These are phyloP conservation scores for Serripes groenlandicus DNA, from an alignment of 2,888 invertebrate species.

Conservation along the genomic window DNA sequence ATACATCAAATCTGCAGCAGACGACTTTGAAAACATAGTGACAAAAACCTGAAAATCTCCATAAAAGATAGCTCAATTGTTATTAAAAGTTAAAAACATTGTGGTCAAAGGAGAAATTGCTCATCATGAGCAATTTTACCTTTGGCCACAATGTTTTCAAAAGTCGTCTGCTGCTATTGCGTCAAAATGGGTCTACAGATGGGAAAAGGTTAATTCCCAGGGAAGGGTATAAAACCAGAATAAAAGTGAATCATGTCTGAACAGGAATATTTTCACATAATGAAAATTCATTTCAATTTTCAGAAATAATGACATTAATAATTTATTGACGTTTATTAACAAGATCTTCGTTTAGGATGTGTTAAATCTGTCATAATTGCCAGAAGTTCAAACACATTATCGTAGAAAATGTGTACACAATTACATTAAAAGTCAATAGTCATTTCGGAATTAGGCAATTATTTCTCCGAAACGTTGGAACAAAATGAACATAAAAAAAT, in stretches of 20 bases:
- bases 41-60: too few relatives aligned
- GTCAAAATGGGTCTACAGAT: background rate
- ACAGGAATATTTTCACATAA: background rate
- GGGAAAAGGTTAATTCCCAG: background rate
- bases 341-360: constrained; percentile 16
- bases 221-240: too few relatives aligned
- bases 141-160: background rate
- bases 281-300: constrained; percentile 19
- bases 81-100: too few relatives aligned
- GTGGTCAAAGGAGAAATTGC: background rate
- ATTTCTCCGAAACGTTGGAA: constrained; percentile 6
- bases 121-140: background rate
- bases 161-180: background rate
- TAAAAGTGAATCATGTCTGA: background rate
- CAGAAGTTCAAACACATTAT: constrained; percentile 21
- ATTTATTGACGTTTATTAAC: constrained; percentile 24
- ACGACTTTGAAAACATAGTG: too few relatives aligned
- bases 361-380: constrained; percentile 21
- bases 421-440: constrained; percentile 15
- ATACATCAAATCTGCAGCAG: too few relatives aligned
- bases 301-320: constrained; percentile 1
- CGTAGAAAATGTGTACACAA: constrained; percentile 1
- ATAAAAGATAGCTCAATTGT: too few relatives aligned
- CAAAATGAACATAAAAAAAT: constrained; percentile 16
- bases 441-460: constrained; percentile 4